Base-by-base conservation (phyloP, 2,888 invertebrate species). In the Drosophila austrosaltans region DNA sequence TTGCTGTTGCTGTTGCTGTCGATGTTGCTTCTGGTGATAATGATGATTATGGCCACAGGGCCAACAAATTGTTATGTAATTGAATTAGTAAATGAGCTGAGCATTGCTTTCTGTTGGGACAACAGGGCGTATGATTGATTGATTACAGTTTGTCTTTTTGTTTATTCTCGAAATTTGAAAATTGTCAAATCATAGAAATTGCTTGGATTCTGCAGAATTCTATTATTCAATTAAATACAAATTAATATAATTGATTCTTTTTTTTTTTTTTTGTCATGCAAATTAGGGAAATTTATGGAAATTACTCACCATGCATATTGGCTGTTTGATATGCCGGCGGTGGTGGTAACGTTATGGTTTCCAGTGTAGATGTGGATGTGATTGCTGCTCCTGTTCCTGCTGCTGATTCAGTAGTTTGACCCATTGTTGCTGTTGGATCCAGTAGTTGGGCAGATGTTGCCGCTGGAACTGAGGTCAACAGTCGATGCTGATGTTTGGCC, bases 261-360 rank as follows among this genome's bases (percentile, higher is more conserved):
- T n/a, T 36, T 10, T 39, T n/a, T 39, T 39, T 39, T 6, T 36
- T 30, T 30, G 30, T 28, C 16, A 12, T 12, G 44, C 20, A 7
- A 8, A 48, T 1, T 22, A 8, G 5, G n/a, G 3, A 36, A 8
- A 8, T 36, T 36, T 2, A 3, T 48, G 7, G 5, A 39, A 57
- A 22, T 60, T 48, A 90, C 92, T 92, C 71, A 92, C 92, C 90
- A 72, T 92, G 91, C 61, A 92, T 91, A 8, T 91, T 92, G 36
- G 92, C 92, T 12, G 93, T 92, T 69, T 92, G 93, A 78, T 92
- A 91, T 56, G 92, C 91, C 3, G 92, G 92, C 36, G 91, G 92
- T 28, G 91, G 91, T 53, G 92, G 92, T 67, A 91, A 76, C 25
- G 83, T 81, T 79, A 84, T 79, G 77, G 77, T 77, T 60, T 79